These are phyloP conservation scores for Rotaria socialis DNA, from an alignment of 2,888 invertebrate genomes.

Conservation along the genomic window DNA sequence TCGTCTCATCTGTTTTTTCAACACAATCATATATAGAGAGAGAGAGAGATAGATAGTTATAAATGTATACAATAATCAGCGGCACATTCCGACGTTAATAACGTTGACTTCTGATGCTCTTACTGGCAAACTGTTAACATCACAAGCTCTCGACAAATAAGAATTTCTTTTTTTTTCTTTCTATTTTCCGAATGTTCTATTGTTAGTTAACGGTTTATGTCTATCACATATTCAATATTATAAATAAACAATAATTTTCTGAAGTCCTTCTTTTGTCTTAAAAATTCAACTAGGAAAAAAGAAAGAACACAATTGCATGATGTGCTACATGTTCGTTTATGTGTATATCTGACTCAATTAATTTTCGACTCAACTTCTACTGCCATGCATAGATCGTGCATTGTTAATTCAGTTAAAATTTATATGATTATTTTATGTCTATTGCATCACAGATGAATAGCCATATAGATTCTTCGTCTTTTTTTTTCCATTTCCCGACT, in stretches of 20 bases:
- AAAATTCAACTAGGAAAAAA: not conserved
- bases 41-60: too few relatives aligned
- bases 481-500: not conserved
- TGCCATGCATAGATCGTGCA: not conserved
- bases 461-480: not conserved
- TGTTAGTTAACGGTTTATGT: not conserved
- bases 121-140: not conserved
- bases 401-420: not conserved
- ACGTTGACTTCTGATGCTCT: not conserved
- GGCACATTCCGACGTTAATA: not conserved
- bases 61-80: not conserved
- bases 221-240: not conserved
- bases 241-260: not conserved
- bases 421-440: not conserved
- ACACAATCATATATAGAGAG: not conserved
- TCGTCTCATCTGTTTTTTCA: not conserved
- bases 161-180: not conserved
- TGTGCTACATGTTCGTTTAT: not conserved
- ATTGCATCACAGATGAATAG: not conserved
- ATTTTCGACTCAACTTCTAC: not conserved
- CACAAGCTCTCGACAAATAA: not conserved
- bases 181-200: not conserved
- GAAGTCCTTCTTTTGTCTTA: not conserved
- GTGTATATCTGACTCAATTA: not conserved
- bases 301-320: not conserved